phyloP scores from a whole-genome alignment of 2,888 invertebrate genomes.

The Ctenicera cuprea region DNA sequence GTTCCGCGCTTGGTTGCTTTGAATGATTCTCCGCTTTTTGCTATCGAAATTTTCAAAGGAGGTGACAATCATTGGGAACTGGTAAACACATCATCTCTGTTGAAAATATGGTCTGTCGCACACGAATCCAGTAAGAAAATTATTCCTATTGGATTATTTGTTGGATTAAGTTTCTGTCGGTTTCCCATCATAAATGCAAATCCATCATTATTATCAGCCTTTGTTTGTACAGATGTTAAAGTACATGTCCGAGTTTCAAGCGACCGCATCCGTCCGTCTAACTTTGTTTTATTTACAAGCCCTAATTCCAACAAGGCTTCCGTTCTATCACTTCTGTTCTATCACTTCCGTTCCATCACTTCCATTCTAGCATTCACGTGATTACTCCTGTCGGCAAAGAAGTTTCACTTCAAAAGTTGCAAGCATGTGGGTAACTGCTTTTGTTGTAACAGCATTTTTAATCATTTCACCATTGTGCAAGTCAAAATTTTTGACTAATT shows the following conservation, averaged over 20 bases:
- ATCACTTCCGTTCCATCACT: too few species aligned
- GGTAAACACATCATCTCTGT: constrained; percentile 39
- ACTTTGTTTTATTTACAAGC: too few species aligned
- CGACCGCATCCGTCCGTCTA: not conserved
- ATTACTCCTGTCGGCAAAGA: too few species aligned
- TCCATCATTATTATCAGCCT: not conserved
- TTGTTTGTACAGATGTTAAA: not conserved
- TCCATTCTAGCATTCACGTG: too few species aligned
- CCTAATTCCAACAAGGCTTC: too few species aligned
- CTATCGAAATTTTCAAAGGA: constrained; percentile 50
- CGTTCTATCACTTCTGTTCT: too few species aligned
- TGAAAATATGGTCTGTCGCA: constrained; percentile 52
- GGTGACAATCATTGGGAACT: constrained; percentile 24
- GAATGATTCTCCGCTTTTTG: constrained; percentile 45
- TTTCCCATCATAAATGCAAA: constrained; percentile 47
- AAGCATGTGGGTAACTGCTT: too few species aligned
- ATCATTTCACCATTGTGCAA: too few species aligned
- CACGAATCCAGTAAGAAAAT: constrained; percentile 53
- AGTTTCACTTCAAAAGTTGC: too few species aligned
- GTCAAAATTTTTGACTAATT: too few species aligned
- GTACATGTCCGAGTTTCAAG: not conserved
- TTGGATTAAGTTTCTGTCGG: not conserved
- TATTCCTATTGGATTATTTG: constrained; percentile 5
- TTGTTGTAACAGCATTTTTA: too few species aligned
- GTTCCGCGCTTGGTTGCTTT: constrained; percentile 43